phyloP scores from a whole-genome alignment of 1,140 invertebrate genomes.

The Leptinotarsa undecemlineata region DNA sequence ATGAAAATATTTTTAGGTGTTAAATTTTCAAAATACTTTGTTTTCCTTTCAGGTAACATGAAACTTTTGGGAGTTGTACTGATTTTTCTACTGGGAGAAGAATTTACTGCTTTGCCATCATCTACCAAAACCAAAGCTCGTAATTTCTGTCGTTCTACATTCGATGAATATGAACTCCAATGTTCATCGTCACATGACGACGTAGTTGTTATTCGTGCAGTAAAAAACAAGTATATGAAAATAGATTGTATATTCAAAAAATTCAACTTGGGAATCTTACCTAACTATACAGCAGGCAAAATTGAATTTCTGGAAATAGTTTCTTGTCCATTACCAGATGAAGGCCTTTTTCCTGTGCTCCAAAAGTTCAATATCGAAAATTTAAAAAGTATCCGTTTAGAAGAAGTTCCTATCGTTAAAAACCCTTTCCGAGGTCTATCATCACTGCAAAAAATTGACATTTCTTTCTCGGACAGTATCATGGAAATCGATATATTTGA shows the following conservation, averaged over 20 bases:
- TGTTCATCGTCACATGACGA: background rate
- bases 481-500: background rate
- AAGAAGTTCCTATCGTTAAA: background rate
- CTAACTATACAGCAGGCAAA: background rate
- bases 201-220: background rate
- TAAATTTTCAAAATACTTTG: background rate
- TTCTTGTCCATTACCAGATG: conserved; percentile 1
- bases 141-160: background rate
- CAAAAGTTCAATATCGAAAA: conserved; percentile 1
- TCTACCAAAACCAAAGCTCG: too few relatives aligned
- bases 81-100: background rate
- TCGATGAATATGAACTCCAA: conserved; percentile 6
- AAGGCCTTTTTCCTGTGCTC: background rate
- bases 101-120: background rate
- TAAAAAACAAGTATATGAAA: background rate
- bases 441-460: background rate
- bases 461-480: background rate
- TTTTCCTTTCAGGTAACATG: background rate
- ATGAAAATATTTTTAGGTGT: background rate
- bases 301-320: background rate
- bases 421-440: background rate
- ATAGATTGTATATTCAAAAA: conserved; percentile 2
- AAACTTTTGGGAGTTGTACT: background rate
- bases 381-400: background rate
- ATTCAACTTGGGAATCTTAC: conserved; percentile 3